Conservation (phyloP, 2,888 invertebrate genomes). For the Pristionchus maxplancki region DNA sequence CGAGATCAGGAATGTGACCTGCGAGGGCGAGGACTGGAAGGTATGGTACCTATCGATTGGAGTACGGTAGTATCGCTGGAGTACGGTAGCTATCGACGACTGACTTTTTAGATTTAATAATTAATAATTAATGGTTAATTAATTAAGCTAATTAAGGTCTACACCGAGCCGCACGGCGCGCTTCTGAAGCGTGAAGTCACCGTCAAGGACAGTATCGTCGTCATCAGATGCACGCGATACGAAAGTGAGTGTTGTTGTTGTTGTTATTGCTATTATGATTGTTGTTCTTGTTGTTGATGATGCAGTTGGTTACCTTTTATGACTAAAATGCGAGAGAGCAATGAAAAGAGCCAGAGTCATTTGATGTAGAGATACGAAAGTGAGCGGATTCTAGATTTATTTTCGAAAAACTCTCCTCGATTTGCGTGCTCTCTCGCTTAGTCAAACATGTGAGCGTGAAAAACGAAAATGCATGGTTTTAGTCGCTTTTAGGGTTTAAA, state of each 20-base stretch:
- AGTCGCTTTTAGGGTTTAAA: too few species aligned
- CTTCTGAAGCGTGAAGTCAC: background rate
- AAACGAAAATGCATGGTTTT: too few species aligned
- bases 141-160: background rate
- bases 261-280: background rate
- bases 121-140: background rate
- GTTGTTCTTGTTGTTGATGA: too few species aligned
- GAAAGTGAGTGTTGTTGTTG: background rate
- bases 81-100: background rate
- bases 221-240: background rate
- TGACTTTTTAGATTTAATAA: background rate
- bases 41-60: background rate
- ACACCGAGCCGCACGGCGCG: too few species aligned
- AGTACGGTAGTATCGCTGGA: background rate
- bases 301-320: too few species aligned
- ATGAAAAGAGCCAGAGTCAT: too few species aligned
- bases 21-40: background rate
- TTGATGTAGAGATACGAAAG: too few species aligned
- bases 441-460: too few species aligned
- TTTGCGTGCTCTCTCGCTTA: too few species aligned
- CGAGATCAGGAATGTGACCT: background rate
- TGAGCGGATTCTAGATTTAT: too few species aligned
- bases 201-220: background rate
- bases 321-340: too few species aligned
- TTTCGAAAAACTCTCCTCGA: too few species aligned